Percentiles rank a stretch among this genome's conserved stretches.
These are phyloP conservation scores for Phallusia fumigata DNA, from an alignment of 23 tunicate genomes.

Conservation along the genomic window DNA sequence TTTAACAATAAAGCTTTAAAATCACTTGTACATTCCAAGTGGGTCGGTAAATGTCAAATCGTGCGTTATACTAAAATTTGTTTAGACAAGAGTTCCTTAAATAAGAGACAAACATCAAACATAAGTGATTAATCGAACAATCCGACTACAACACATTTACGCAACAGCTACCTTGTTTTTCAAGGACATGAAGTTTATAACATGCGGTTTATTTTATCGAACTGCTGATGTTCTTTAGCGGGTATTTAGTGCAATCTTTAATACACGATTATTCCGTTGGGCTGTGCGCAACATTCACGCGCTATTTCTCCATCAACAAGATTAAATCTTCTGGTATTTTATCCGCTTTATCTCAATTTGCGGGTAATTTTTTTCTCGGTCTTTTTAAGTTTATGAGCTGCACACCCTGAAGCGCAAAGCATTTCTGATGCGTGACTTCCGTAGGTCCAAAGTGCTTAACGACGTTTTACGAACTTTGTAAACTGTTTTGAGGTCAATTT, in stretches of 20 bases:
- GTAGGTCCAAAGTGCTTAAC: neutral
- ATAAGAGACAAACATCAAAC: too few species aligned
- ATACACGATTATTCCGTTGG: neutral
- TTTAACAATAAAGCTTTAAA: too few species aligned
- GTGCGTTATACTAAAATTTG: too few species aligned
- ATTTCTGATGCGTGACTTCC: neutral
- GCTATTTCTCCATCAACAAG: neutral
- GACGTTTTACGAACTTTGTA: neutral
- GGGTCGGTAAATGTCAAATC: too few species aligned
- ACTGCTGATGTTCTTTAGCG: neutral
- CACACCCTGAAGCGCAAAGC: neutral
- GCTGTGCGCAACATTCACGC: neutral
- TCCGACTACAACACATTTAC: too few species aligned
- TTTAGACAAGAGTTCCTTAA: too few species aligned
- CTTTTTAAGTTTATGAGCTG: neutral
- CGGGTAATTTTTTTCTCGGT: neutral
- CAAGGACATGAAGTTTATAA: too few species aligned
- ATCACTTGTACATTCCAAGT: too few species aligned
- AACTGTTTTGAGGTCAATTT: too few species aligned
- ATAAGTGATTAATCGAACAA: too few species aligned
- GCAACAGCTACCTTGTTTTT: too few species aligned
- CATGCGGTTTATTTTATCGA: too few species aligned
- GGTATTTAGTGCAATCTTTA: neutral
- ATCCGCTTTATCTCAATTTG: neutral
- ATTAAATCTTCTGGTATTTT: constrained; percentile 3